These are phyloP conservation scores for Linepithema humile DNA, from an alignment of 1,140 invertebrate species.

Conservation along the genomic window DNA sequence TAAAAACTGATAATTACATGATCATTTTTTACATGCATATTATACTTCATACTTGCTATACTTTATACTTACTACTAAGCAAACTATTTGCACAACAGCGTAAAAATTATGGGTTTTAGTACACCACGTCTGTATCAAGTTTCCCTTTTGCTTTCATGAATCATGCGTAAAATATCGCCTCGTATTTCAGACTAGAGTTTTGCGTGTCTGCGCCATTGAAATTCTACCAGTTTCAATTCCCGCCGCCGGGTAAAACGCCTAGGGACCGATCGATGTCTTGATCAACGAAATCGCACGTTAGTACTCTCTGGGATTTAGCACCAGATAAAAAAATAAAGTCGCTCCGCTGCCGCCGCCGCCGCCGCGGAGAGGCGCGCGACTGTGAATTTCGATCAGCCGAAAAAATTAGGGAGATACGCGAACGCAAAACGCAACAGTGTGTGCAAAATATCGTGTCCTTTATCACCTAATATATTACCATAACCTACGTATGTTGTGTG, in stretches of 20 bases:
- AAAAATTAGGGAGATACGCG: neutral
- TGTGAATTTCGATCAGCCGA: slow-evolving; percentile 28
- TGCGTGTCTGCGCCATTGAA: slow-evolving; percentile 38
- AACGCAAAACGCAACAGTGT: slow-evolving; percentile 53
- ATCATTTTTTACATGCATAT: neutral
- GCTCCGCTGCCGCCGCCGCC: neutral
- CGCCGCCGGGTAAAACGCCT: slow-evolving; percentile 7
- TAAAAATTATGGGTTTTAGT: neutral
- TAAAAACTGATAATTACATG: neutral
- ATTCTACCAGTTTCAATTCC: slow-evolving; percentile 38
- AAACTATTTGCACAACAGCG: neutral
- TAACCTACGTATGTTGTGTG: slow-evolving; percentile 65
- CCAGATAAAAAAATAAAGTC: slow-evolving; percentile 57
- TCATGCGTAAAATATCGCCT: slow-evolving; percentile 37
- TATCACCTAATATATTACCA: slow-evolving; percentile 59
- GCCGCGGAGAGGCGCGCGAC: slow-evolving; percentile 32
- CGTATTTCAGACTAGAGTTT: slow-evolving; percentile 28
- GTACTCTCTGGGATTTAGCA: slow-evolving; percentile 56
- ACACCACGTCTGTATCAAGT: slow-evolving; percentile 20
- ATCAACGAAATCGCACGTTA: slow-evolving; percentile 51
- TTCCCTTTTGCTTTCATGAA: slow-evolving; percentile 22
- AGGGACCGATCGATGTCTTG: slow-evolving; percentile 38
- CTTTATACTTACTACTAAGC: neutral
- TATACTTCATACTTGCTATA: no score
- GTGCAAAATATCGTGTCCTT: slow-evolving; percentile 68